Evolutionary conservation across 2,797 vertebrate species (phyloP), one percentile per base, ranked within the genome.

Genomic region (Carcharodon carcharias): DNA sequence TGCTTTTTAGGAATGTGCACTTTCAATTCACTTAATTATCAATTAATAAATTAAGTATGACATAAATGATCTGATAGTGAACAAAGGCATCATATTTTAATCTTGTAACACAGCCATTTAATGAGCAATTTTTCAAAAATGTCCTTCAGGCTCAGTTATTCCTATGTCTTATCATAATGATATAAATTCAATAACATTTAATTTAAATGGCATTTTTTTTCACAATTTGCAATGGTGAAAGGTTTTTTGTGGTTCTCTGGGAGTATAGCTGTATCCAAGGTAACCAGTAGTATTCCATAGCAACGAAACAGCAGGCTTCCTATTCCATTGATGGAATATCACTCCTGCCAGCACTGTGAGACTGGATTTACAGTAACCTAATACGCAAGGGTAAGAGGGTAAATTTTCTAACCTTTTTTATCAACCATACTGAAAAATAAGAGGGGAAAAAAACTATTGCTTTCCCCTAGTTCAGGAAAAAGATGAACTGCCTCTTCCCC

Each of bases 181-280:
- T 40, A 65, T 63, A 93, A 93, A 93, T 93, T 67, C 23, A 93
- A 65, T 93, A 67, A 67, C 35, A 67, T 61, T 91, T 93, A 65
- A 40, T 93, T 65, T n/a, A 23, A 67, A 67, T 40, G 23, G 61
- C n/a, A 92, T 35, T 61, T 63, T 65, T 26, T 67, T 93, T 21
- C 89, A 65, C 18, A 65, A 93, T 93, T 93, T 40, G n/a, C 63
- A 93, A 67, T 26, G n/a, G 61, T 45, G 91, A 93, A 93, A 65
- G 26, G n/a, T 93, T 93, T 61, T 65, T 61, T 93, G 91, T 93
- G 61, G 61, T 93, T 65, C 61, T 93, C 89, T 67, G 91, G 91
- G 88, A 91, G 56, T 91, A 26, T 67, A 93, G 63, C 31, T 45
- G 91, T 93, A 93, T 93, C 91, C 91, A 65, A 93, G 91, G 91